Percentiles rank a stretch among this genome's conserved stretches.
Conservation (phyloP, 2,113 vertebrate genomes). For the Gasterosteus nipponicus region DNA sequence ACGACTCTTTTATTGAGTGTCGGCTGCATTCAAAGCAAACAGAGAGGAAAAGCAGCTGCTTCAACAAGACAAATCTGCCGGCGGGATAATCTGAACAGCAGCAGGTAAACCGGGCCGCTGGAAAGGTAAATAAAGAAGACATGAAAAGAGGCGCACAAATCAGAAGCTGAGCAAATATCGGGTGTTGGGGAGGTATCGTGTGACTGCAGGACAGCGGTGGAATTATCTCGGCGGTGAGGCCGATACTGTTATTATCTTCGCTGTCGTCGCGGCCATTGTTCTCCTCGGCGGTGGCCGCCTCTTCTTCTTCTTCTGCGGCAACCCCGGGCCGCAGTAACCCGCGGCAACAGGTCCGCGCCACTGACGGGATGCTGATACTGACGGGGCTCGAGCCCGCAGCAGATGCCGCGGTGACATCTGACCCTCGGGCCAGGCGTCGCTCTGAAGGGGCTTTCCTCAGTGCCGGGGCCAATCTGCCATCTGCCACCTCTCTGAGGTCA, state of each 20-base stretch:
- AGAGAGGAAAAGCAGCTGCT: conserved; percentile 69
- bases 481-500: conserved; percentile 82
- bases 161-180: conserved; percentile 78
- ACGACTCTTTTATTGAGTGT: conserved; percentile 66
- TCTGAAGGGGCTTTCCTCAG: conserved; percentile 84
- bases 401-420: conserved; percentile 93
- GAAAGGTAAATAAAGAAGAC: conserved; percentile 71
- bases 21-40: conserved; percentile 64
- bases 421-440: conserved; percentile 87
- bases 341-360: conserved; percentile 82
- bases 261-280: conserved; percentile 71
- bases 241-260: conserved; percentile 75
- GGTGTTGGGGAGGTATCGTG: conserved; percentile 62
- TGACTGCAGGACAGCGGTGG: conserved; percentile 68
- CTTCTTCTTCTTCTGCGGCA: conserved; percentile 20
- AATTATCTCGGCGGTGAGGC: conserved; percentile 60
- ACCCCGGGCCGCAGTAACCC: conserved; percentile 59
- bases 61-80: conserved; percentile 68
- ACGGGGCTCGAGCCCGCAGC: conserved; percentile 79
- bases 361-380: conserved; percentile 80
- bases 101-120: conserved; percentile 65
- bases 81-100: conserved; percentile 63
- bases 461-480: conserved; percentile 86
- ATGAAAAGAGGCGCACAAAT: conserved; percentile 70
- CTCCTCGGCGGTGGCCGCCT: conserved; percentile 39